Evolutionary conservation across 1,140 invertebrate genomes (phyloP).

Genomic region (Helicoverpa zea): DNA sequence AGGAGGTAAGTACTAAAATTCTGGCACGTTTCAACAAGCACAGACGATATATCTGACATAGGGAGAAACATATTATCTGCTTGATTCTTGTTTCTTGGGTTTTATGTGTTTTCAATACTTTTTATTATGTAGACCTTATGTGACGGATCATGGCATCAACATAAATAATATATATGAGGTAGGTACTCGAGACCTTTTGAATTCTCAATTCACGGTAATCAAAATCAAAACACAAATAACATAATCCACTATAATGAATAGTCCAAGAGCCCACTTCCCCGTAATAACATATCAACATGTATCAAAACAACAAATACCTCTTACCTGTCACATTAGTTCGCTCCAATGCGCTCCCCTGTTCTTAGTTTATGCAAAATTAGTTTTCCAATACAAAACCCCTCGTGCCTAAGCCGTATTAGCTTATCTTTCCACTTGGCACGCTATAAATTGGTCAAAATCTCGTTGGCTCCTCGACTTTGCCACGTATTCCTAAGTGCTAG

Average conservation of each 20-base stretch:
- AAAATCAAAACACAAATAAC: not conserved
- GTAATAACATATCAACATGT: constrained; percentile 37
- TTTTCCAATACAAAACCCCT: constrained; percentile 80
- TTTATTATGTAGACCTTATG: too few relatives aligned
- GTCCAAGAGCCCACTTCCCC: constrained; percentile 9
- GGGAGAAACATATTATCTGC: too few relatives aligned
- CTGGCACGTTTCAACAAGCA: too few relatives aligned
- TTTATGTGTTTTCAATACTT: too few relatives aligned
- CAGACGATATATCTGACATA: too few relatives aligned
- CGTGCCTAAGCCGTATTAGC: constrained; percentile 76
- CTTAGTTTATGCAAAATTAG: constrained; percentile 82
- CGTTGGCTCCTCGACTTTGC: constrained; percentile 77
- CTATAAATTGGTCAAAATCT: constrained; percentile 87
- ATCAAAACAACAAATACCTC: constrained; percentile 32
- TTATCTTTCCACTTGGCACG: constrained; percentile 86
- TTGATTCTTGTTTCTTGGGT: too few relatives aligned
- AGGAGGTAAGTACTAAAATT: too few relatives aligned
- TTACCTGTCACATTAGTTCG: constrained; percentile 46
- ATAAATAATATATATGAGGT: too few relatives aligned
- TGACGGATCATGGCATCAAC: too few relatives aligned
- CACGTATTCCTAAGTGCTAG: constrained; percentile 74
- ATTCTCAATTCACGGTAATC: too few relatives aligned
- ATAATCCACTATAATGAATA: not conserved
- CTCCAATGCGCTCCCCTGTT: constrained; percentile 43
- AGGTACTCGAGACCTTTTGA: too few relatives aligned